Percentiles rank a stretch among this genome's conserved stretches.
Conservation (phyloP, 2,797 vertebrate species). For the Stomatorhinus walkeri region DNA sequence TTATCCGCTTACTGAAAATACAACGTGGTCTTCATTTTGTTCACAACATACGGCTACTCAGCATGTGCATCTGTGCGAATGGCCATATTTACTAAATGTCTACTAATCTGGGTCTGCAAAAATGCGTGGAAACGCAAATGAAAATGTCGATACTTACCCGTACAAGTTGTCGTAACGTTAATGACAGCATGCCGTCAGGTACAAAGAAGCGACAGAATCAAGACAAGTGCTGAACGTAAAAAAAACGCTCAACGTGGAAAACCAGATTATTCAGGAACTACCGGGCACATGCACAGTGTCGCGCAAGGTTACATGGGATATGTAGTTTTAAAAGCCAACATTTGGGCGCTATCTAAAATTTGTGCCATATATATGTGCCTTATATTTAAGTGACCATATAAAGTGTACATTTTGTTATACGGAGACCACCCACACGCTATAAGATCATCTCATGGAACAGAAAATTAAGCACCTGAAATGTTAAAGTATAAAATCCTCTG, state of each 20-base stretch:
- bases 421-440: not conserved
- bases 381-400: not conserved
- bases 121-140: not conserved
- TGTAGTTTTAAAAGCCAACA: constrained; percentile 33
- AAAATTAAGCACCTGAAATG: not conserved
- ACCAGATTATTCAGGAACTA: constrained; percentile 25
- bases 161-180: constrained; percentile 53
- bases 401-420: not conserved
- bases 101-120: not conserved
- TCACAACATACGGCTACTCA: not conserved
- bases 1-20: not conserved
- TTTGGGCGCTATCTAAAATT: not conserved
- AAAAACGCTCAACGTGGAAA: not conserved
- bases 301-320: constrained; percentile 42
- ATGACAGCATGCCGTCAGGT: constrained; percentile 55
- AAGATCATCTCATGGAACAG: not conserved
- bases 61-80: not conserved
- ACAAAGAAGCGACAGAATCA: constrained; percentile 6
- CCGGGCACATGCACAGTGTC: constrained; percentile 23
- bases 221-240: not conserved
- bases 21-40: not conserved
- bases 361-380: not conserved
- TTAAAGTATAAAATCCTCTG: not conserved
- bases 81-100: not conserved
- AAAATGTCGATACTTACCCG: constrained; percentile 46